Evolutionary conservation across 35 echinoderm and acorn worm genomes (phyloP), one percentile per base, ranked within the genome.

Genomic region (Diadema setosum): DNA sequence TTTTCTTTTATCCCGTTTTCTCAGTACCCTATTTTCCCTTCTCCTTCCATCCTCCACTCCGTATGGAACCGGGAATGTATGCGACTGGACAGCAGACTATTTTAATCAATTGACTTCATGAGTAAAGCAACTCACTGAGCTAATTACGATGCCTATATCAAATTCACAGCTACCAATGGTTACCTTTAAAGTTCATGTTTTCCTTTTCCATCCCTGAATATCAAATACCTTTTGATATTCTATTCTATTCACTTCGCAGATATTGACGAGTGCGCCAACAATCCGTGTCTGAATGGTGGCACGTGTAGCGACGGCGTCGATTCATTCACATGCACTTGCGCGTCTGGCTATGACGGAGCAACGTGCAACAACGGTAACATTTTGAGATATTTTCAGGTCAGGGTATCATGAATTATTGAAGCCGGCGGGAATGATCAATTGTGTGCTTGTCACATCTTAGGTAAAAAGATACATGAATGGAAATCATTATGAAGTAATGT

Each of bases 251-350:
- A 15, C 52, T 87, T 35, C 4, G 37, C 50, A 92, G 90, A 86
- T 46, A 86, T 92, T 34, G 61, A 86, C 50, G 90, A 92, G n/a
- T n/a, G n/a, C n/a, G n/a, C n/a, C n/a, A n/a, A n/a, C n/a, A n/a
- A n/a, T n/a, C n/a, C n/a, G n/a, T 92, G 90, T 86, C 41, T 17
- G 5, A 87, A 87, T 80, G 70, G 33, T 43, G 83, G 49, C 5
- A 81, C 50, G 11, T 91, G 89, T 48, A 41, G 9, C 3, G 82
- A 91, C 78, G 61, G 45, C 0, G 48, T 91, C 39, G 85, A 91
- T 84, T 75, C 25, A 0, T 92, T 43, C 59, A 92, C 50, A 20
- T 92, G 90, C 85, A 48, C 24, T 4, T 92, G 90, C 64, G 8
- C 70, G 1, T 8, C 49, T 42, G 90, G 90, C 4, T 92, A 45